Conservation (phyloP, 2,113 vertebrate species). For the Saimiri boliviensis region DNA sequence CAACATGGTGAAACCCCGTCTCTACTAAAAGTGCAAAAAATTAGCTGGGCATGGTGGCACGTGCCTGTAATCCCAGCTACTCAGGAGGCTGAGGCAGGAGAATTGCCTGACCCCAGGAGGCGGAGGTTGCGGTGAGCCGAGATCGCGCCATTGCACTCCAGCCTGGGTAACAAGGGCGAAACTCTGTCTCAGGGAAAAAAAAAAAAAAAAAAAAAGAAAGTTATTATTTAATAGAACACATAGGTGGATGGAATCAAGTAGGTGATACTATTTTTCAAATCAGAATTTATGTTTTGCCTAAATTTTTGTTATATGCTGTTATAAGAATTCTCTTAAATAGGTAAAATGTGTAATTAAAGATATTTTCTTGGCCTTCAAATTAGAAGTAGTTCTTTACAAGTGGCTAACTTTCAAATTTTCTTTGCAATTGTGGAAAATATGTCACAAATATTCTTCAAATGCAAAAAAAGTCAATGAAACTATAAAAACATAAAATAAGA, state of each 20-base stretch:
- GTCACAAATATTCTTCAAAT: not conserved
- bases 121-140: no score
- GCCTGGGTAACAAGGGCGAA: no score
- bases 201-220: no score
- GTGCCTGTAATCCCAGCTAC: no score
- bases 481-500: not conserved
- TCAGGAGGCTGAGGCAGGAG: no score
- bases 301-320: not conserved
- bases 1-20: no score
- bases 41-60: no score
- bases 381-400: not conserved
- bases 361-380: not conserved
- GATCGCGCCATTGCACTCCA: no score
- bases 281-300: not conserved
- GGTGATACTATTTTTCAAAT: not conserved
- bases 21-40: no score
- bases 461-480: constrained; percentile 16
- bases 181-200: no score
- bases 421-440: not conserved
- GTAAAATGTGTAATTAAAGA: not conserved
- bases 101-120: no score
- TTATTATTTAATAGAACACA: not conserved
- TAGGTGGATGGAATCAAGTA: not conserved
- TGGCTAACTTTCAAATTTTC: not conserved
- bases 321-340: not conserved